These are phyloP conservation scores for Zoanthus sansibaricus DNA, from an alignment of 92 coral and sea anemone species.

Conservation along the genomic window DNA sequence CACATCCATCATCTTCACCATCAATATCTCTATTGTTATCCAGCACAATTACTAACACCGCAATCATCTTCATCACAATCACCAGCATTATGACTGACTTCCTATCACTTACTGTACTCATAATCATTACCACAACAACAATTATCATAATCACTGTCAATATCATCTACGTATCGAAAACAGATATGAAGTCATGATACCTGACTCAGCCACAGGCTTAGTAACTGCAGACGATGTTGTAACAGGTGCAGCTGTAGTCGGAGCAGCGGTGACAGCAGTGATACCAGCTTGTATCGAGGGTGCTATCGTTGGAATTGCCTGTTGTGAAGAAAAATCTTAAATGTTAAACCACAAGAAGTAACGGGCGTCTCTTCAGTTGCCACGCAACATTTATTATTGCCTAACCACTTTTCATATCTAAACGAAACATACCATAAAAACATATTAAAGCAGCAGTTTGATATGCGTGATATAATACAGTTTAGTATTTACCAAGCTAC, in stretches of 20 bases:
- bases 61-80: background rate
- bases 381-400: too few relatives aligned
- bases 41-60: too few relatives aligned
- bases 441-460: too few relatives aligned
- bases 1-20: too few relatives aligned
- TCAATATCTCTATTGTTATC: too few relatives aligned
- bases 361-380: too few relatives aligned
- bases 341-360: background rate
- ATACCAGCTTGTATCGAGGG: constrained; percentile 5
- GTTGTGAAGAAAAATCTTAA: background rate
- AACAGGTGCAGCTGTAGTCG: constrained; percentile 52
- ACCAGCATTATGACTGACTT: background rate
- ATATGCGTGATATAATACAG: too few relatives aligned
- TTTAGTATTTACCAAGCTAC: too few relatives aligned
- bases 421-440: too few relatives aligned
- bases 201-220: constrained; percentile 23
- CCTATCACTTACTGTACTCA: background rate
- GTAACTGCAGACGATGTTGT: constrained; percentile 55
- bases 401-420: too few relatives aligned
- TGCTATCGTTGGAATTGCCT: constrained; percentile 39
- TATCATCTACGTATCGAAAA: background rate
- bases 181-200: background rate
- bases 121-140: background rate
- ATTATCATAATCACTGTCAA: background rate
- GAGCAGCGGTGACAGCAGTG: constrained; percentile 22